Evolutionary conservation across 2,888 invertebrate species (phyloP).

Genomic region (Eristalis tenax): DNA sequence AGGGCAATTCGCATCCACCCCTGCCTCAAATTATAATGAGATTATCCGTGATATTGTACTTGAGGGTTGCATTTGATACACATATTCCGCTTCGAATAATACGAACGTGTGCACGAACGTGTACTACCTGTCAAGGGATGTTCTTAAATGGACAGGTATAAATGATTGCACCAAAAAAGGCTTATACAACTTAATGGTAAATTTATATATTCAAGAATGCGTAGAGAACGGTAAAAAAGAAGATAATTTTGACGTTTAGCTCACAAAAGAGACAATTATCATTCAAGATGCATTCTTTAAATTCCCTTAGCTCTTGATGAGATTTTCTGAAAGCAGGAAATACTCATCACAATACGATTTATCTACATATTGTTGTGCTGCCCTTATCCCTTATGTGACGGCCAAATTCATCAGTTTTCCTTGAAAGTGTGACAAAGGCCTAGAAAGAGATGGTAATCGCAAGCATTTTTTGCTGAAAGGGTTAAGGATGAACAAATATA

Average conservation of each 20-base stretch:
- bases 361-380: neutral
- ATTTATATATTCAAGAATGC: neutral
- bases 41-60: slow-evolving; percentile 39
- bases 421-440: neutral
- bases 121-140: slow-evolving; percentile 48
- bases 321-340: neutral
- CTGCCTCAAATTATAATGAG: slow-evolving; percentile 44
- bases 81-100: neutral
- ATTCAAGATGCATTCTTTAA: neutral
- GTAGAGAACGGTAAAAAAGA: neutral
- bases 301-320: neutral
- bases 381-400: neutral
- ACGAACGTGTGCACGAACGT: slow-evolving; percentile 58
- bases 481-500: neutral
- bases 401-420: neutral
- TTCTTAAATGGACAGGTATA: neutral
- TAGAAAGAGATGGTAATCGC: neutral
- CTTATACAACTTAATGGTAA: neutral
- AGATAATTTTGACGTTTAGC: neutral
- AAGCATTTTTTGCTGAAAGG: neutral
- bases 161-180: neutral
- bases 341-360: neutral
- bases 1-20: neutral
- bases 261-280: neutral
- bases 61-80: slow-evolving; percentile 38